Conservation (phyloP, 2,113 vertebrate species). For the Poecilia latipinna region DNA sequence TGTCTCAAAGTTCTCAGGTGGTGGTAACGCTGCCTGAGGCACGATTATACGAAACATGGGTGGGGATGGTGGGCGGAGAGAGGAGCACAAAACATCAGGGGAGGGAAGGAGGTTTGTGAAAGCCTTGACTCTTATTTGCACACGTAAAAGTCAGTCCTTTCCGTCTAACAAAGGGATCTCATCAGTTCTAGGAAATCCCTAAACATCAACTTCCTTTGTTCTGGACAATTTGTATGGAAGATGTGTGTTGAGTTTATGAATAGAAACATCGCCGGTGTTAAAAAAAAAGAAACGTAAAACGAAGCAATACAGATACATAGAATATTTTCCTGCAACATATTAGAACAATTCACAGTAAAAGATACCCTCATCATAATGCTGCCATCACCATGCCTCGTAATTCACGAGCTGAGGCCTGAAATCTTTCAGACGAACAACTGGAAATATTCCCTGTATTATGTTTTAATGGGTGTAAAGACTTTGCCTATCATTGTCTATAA, state of each 20-base stretch:
- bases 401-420: no score
- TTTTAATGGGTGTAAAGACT: no score
- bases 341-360: neutral
- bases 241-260: neutral
- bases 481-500: no score
- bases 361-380: neutral
- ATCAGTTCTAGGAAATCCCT: neutral
- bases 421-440: no score
- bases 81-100: slow-evolving; percentile 15
- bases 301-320: neutral
- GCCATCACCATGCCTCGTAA: neutral
- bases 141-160: neutral
- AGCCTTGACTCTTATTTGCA: slow-evolving; percentile 14
- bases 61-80: slow-evolving; percentile 60
- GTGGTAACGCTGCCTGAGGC: slow-evolving; percentile 11
- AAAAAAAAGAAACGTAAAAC: no score
- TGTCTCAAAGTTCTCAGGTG: slow-evolving; percentile 37
- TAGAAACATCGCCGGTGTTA: no score
- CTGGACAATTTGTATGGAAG: neutral
- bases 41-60: slow-evolving; percentile 39
- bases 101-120: slow-evolving; percentile 9
- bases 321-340: neutral
- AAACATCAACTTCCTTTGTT: neutral
- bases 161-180: neutral
- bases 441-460: no score